Evolutionary conservation across 2,888 invertebrate species (phyloP).

Genomic region (Epirrhoe tristata): DNA sequence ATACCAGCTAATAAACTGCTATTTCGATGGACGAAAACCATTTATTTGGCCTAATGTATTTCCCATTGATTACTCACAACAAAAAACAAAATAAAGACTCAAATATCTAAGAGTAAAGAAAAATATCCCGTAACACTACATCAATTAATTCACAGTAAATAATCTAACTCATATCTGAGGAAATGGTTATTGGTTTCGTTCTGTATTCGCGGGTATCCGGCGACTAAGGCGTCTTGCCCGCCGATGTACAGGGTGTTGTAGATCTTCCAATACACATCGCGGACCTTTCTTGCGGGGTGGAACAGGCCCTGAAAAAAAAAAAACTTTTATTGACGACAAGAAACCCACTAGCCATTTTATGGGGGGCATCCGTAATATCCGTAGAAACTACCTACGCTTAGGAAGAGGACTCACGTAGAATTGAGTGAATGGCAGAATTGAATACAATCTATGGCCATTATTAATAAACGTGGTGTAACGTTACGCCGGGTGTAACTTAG

Average conservation of each 20-base stretch:
- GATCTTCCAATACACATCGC: conserved; percentile 99
- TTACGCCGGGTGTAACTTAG: too few relatives aligned
- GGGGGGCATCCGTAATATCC: too few relatives aligned
- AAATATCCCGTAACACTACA: conserved; percentile 40
- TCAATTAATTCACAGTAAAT: conserved; percentile 88
- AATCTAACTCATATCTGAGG: conserved; percentile 97
- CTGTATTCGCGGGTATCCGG: conserved; percentile 98
- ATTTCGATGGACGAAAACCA: conserved; percentile 1
- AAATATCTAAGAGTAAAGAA: conserved; percentile 33
- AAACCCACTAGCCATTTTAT: too few relatives aligned
- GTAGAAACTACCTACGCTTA: too few relatives aligned
- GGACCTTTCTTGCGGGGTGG: conserved; percentile 99
- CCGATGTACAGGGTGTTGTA: conserved; percentile 99
- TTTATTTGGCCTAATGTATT: conserved; percentile 6
- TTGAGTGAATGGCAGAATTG: too few relatives aligned
- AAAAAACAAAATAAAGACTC: conserved; percentile 10
- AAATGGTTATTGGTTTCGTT: conserved; percentile 98
- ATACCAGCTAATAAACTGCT: not conserved
- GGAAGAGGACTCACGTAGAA: too few relatives aligned
- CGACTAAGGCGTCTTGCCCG: conserved; percentile 98
- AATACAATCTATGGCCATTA: too few relatives aligned
- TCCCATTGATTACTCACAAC: too few relatives aligned
- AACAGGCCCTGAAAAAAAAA: conserved; percentile 93
- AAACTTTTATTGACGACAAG: not conserved
- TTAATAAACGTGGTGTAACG: too few relatives aligned